phyloP scores from a whole-genome alignment of 2,113 vertebrate genomes.

The Acanthochromis polyacanthus region DNA sequence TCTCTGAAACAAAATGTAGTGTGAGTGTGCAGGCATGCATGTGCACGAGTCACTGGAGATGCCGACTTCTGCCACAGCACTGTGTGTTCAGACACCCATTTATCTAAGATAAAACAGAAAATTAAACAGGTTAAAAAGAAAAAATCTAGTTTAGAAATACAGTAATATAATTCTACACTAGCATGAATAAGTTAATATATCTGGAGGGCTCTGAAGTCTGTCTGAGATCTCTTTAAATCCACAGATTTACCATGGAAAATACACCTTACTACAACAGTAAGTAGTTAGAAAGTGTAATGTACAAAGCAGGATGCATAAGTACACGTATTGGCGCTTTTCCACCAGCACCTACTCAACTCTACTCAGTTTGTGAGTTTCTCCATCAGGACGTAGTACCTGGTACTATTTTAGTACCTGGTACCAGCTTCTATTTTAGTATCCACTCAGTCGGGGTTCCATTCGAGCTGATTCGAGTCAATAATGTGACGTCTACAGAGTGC shows the following conservation, averaged over 20 bases:
- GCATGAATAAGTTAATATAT: not conserved
- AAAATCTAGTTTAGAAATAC: not conserved
- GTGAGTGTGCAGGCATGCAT: conserved; percentile 41
- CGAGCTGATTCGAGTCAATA: too few relatives aligned
- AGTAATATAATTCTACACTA: not conserved
- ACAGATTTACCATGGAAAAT: not conserved
- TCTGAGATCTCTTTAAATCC: not conserved
- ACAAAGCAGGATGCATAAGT: not conserved
- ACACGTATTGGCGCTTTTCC: too few relatives aligned
- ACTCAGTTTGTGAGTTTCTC: too few relatives aligned
- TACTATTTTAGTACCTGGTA: too few relatives aligned
- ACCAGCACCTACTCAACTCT: too few relatives aligned
- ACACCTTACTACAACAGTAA: not conserved
- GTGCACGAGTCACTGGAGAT: conserved; percentile 24
- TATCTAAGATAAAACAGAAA: not conserved
- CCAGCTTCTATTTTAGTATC: too few relatives aligned
- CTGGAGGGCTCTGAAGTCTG: not conserved
- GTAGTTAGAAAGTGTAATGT: not conserved
- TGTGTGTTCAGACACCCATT: conserved; percentile 7
- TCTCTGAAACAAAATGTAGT: conserved; percentile 44
- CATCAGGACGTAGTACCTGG: too few relatives aligned
- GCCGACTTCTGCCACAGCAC: not conserved
- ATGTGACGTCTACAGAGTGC: too few relatives aligned
- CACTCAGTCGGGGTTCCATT: too few relatives aligned
- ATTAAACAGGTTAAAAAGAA: conserved; percentile 11